Evolutionary conservation across 2,888 invertebrate species (phyloP), one percentile per base, ranked within the genome.

Genomic region (Galerucella pusilla): DNA sequence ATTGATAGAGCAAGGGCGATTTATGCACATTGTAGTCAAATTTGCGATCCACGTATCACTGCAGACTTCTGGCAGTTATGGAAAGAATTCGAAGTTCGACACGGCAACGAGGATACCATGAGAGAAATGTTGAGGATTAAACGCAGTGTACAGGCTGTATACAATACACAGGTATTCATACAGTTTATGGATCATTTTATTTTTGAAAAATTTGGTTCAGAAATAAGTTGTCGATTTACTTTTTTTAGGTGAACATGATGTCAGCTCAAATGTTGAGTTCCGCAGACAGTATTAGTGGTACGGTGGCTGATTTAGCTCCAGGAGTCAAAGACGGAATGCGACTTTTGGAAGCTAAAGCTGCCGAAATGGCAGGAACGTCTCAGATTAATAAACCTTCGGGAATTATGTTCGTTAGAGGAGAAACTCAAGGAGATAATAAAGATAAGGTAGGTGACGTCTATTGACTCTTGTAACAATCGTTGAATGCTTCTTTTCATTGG

Each of bases 101-200:
- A 99, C 88, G 99, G 99, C 16, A 99, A 99, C 88, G 99, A 99
- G 88, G 99, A 99, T 85, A 99, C 99, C 0, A 97, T 99, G 93
- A 91, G 98, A 64, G 99, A 99, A 90, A 98, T 99, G 98, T 89
- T 99, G 82, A 91, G 99, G 83, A 98, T 99, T 79, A 98, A 98
- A 89, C 92, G 99, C 82, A 97, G 97, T 85, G 96, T 99, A 0
- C 98, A 98, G 89, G 99, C 99, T 5, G 96, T 96, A 84, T 99
- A 97, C 87, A 99, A 99, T 87, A 99, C 98, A 1, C 98, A 99
- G 90, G 81, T 81, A 54, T 68, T 68, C 6, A 57, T 9, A 20
- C 5, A 1, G 6, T 46, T 46, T 0, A 35, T 5, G 5, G 5
- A n/a, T 5, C 16, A n/a, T 16, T 9, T 20, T 20, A 57, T 57